phyloP scores from a whole-genome alignment of 2,797 vertebrate genomes.

The Schizopygopsis pylzovi region DNA sequence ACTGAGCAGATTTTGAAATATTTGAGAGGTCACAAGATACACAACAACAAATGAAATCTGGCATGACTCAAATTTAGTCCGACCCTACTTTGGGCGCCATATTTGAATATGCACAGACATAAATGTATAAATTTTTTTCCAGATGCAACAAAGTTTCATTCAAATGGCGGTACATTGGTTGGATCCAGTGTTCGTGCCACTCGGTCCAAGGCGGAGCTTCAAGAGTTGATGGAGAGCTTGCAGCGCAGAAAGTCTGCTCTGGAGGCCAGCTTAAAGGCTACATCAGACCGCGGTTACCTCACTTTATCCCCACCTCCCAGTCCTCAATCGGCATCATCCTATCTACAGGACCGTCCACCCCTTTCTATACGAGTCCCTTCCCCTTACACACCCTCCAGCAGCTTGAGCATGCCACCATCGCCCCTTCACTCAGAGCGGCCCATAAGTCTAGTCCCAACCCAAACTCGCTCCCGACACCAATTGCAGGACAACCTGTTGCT shows the following conservation, averaged over 20 bases:
- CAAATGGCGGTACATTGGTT: conserved; percentile 70
- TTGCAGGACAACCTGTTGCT: conserved; percentile 90
- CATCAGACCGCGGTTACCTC: conserved; percentile 89
- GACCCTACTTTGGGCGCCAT: neutral
- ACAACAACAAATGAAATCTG: neutral
- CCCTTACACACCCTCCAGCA: conserved; percentile 64
- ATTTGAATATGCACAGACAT: neutral
- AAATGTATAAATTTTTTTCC: conserved; percentile 37
- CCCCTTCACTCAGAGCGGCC: conserved; percentile 82
- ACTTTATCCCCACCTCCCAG: conserved; percentile 80
- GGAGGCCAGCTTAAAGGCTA: conserved; percentile 89
- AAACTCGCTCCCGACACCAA: conserved; percentile 85
- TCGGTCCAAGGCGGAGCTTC: conserved; percentile 82
- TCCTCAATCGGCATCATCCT: conserved; percentile 56
- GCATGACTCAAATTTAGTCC: neutral
- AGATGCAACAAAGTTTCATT: conserved; percentile 85
- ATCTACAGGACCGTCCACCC: conserved; percentile 74
- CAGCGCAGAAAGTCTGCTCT: conserved; percentile 89
- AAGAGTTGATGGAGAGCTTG: conserved; percentile 89
- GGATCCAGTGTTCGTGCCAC: conserved; percentile 71
- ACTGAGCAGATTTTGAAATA: neutral
- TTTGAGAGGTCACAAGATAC: neutral
- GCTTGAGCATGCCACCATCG: conserved; percentile 79
- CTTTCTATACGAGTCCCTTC: conserved; percentile 79
- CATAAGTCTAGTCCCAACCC: conserved; percentile 71